phyloP scores from a whole-genome alignment of 1,140 invertebrate genomes.

The Vanessa atalanta region DNA sequence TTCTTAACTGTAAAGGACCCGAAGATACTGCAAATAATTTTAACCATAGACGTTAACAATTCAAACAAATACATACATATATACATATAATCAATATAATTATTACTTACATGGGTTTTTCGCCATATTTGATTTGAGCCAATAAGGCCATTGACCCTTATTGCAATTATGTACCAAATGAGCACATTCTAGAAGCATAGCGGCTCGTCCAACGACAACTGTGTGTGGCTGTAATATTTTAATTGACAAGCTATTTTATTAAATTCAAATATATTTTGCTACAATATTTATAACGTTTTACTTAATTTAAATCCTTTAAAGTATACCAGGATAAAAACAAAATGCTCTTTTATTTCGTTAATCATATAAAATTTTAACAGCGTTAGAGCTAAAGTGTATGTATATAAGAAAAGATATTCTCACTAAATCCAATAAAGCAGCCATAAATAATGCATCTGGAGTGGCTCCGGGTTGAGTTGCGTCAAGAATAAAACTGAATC shows the following conservation, averaged over 20 bases:
- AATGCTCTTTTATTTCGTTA: background rate
- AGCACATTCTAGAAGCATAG: constrained; percentile 95
- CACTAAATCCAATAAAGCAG: constrained; percentile 97
- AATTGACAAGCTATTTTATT: no score
- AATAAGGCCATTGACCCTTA: constrained; percentile 96
- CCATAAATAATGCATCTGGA: constrained; percentile 97
- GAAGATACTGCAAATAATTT: constrained; percentile 57
- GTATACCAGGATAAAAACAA: no score
- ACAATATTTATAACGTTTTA: no score
- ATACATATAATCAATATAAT: constrained; percentile 1
- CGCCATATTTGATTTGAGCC: constrained; percentile 68
- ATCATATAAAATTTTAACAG: background rate
- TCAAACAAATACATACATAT: background rate
- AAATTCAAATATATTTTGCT: no score
- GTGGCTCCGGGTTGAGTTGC: constrained; percentile 96
- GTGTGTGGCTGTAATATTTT: constrained; percentile 90
- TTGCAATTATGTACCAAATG: constrained; percentile 98
- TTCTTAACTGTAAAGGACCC: constrained; percentile 67
- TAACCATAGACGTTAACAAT: background rate
- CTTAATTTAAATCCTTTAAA: no score
- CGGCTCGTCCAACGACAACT: constrained; percentile 94
- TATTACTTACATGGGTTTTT: constrained; percentile 61
- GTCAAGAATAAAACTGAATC: constrained; percentile 95
- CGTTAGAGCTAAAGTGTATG: background rate
- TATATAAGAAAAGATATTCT: background rate